Base-by-base conservation (phyloP, 2,797 vertebrate species). In the Neoniphon sammara region DNA sequence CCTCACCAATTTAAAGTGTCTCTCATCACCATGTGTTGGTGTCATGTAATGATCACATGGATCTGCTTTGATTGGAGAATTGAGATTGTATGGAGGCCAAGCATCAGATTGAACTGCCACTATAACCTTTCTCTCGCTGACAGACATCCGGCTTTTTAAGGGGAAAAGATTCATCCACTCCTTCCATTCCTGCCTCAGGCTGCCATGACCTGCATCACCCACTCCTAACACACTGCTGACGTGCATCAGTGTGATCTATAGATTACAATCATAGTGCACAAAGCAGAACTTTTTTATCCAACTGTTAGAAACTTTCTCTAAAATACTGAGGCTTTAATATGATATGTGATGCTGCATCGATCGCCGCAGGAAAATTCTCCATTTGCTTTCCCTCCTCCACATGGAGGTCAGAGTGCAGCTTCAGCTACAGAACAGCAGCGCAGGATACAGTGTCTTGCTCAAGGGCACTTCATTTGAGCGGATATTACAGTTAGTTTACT, bases 1-100 rank as follows among this genome's bases (percentile, higher is more conserved):
- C 89, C 88, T 57, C 82, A 80, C 75, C 85, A 89, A 89, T 89
- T 86, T 86, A 36, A 84, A 80, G 75, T 70, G 27, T 67, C 60
- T 80, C 81, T 66, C 65, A 46, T 17, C n/a, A 58, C 69, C 63
- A 73, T 85, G 80, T 84, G 83, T 79, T 52, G 54, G 63, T 69
- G 52, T 77, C 60, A 73, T 67, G 66, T 7, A 27, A 49, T 34
- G 62, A 76, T 39, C 53, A 81, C 77, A 80, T 49, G 53, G 77
- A 80, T 79, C 61, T 36, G 23, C 36, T 75, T 1, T 18, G 69
- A 75, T 50, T 57, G 78, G 20, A 70, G 30, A 44, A 34, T 59
- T 34, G 72, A 63, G 72, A 77, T 50, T 65, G 77, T 66, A 58
- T 47, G 39, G 23, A 66, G 77, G 60, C 68, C 54, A 14, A 80